Evolutionary conservation across 2,797 vertebrate genomes (phyloP).

Genomic region (Esox lucius): DNA sequence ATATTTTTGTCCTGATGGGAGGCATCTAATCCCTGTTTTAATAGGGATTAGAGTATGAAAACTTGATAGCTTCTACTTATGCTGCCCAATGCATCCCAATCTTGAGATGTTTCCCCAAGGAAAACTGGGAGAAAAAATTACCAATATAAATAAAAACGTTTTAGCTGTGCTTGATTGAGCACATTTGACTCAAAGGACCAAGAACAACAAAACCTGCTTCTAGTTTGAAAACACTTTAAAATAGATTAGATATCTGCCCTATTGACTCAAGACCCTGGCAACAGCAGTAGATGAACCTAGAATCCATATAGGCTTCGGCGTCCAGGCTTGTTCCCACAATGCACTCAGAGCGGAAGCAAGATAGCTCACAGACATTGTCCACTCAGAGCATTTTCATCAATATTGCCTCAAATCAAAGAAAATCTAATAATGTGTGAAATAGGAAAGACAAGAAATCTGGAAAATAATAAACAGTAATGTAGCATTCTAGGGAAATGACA

Average conservation of each 20-base stretch:
- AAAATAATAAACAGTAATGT: too few species aligned
- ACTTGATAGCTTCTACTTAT: not conserved
- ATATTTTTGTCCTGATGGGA: not conserved
- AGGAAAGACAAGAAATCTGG: not conserved
- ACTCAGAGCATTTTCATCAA: too few species aligned
- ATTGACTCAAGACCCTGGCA: constrained; percentile 2
- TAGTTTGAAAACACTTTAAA: too few species aligned
- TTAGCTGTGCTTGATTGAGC: too few species aligned
- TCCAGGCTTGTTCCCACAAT: not conserved
- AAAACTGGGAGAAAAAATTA: too few species aligned
- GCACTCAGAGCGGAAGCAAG: too few species aligned
- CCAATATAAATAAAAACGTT: not conserved
- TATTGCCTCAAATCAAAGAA: too few species aligned
- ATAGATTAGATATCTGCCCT: not conserved
- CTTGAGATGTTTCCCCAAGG: too few species aligned
- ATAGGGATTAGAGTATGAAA: constrained; percentile 18
- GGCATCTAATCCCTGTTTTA: constrained; percentile 15
- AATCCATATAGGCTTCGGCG: not conserved
- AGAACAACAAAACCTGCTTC: not conserved
- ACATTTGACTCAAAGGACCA: not conserved
- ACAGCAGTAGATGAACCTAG: not conserved
- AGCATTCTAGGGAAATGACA: too few species aligned
- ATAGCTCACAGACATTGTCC: too few species aligned
- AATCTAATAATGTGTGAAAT: not conserved
- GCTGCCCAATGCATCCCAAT: too few species aligned